Percentiles rank a stretch among this genome's conserved stretches.
Conservation (phyloP, 1,140 invertebrate species). For the Thrips palmi region DNA sequence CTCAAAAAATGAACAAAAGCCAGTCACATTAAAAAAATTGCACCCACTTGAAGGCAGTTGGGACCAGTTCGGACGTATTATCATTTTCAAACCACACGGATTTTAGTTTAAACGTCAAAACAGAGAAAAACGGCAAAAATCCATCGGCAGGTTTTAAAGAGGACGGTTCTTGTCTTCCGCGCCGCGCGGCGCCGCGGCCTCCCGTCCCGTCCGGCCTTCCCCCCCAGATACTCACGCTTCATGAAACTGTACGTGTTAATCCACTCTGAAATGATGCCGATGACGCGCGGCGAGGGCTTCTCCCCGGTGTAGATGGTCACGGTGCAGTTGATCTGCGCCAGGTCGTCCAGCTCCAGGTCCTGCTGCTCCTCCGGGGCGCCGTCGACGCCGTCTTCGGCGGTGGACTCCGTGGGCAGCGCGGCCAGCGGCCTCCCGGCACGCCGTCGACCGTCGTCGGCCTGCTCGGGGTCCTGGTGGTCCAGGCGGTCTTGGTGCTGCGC, state of each 20-base stretch:
- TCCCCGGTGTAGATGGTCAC: constrained; percentile 25
- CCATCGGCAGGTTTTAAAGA: no score
- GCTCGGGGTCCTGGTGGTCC: not conserved
- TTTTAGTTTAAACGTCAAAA: no score
- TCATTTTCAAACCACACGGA: no score
- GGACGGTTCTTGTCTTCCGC: no score
- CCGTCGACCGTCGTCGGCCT: not conserved
- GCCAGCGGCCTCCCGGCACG: not conserved
- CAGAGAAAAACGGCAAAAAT: not conserved
- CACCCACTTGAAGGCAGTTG: no score
- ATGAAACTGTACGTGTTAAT: constrained; percentile 38
- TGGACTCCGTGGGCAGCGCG: constrained; percentile 4
- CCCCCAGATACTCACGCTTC: constrained; percentile 28
- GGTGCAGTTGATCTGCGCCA: constrained; percentile 25
- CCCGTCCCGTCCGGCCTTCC: no score
- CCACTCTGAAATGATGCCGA: constrained; percentile 44
- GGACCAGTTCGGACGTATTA: no score
- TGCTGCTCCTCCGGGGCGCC: constrained; percentile 7
- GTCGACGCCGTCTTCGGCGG: no score
- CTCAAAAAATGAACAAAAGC: no score
- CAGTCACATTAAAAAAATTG: no score
- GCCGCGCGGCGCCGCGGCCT: no score
- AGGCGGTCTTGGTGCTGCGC: no score
- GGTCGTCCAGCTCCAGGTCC: constrained; percentile 4
- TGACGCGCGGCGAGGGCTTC: constrained; percentile 27